These are phyloP conservation scores for Blastobasis adustella DNA, from an alignment of 2,888 invertebrate species.

Conservation along the genomic window DNA sequence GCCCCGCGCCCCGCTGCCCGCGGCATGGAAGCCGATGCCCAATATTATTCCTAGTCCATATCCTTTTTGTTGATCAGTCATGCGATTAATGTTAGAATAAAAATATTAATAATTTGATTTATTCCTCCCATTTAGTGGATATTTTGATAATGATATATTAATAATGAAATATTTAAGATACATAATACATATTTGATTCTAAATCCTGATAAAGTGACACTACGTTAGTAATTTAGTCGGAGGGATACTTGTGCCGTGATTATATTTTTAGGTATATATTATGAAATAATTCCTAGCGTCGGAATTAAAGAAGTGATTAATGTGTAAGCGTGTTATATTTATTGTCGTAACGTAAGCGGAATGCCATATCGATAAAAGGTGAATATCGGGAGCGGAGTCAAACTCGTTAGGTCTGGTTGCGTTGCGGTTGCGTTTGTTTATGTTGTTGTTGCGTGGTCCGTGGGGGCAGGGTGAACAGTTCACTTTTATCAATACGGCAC, in stretches of 20 bases:
- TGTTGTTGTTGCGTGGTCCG: constrained; percentile 53
- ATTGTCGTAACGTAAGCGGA: constrained; percentile 74
- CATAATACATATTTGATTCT: constrained; percentile 76
- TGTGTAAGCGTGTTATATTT: constrained; percentile 76
- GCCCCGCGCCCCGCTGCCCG: constrained; percentile 30
- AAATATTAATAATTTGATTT: constrained; percentile 73
- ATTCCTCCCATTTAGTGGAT: constrained; percentile 76
- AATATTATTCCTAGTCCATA: constrained; percentile 75
- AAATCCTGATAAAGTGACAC: constrained; percentile 76
- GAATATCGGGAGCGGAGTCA: constrained; percentile 71
- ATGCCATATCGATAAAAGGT: constrained; percentile 76
- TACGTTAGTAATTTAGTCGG: constrained; percentile 75
- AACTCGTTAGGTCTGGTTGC: constrained; percentile 59
- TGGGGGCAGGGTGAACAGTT: constrained; percentile 47
- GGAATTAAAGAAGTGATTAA: constrained; percentile 75
- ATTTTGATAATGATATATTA: constrained; percentile 76
- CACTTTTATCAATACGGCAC: constrained; percentile 75
- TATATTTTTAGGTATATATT: constrained; percentile 76
- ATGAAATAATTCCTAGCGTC: constrained; percentile 75
- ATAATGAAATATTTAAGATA: constrained; percentile 76
- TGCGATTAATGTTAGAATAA: constrained; percentile 74
- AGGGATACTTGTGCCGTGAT: constrained; percentile 76
- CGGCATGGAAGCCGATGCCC: constrained; percentile 68
- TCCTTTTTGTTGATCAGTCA: constrained; percentile 76
- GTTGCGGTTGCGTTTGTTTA: constrained; percentile 57